Evolutionary conservation across 1,140 invertebrate genomes (phyloP).

Genomic region (Tenebrio molitor): DNA sequence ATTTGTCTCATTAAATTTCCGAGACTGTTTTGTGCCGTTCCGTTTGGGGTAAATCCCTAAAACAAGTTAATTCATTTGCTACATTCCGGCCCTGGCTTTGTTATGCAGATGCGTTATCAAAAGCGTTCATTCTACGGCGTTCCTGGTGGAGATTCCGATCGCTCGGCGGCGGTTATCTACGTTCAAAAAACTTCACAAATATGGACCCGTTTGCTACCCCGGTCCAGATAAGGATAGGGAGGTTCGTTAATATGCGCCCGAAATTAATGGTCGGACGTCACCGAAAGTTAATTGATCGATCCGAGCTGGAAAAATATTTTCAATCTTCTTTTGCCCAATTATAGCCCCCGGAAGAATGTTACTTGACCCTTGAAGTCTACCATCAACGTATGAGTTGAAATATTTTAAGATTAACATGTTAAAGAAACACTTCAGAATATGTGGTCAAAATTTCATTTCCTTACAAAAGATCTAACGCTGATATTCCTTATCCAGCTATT

Average conservation of each 20-base stretch:
- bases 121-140: neutral
- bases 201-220: neutral
- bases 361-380: too few relatives aligned
- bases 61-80: slow-evolving; percentile 28
- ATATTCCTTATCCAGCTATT: too few relatives aligned
- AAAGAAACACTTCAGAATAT: too few relatives aligned
- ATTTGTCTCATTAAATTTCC: slow-evolving; percentile 22
- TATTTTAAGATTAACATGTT: too few relatives aligned
- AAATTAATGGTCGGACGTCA: too few relatives aligned
- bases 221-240: neutral
- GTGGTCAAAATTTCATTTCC: too few relatives aligned
- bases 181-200: neutral
- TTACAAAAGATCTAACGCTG: too few relatives aligned
- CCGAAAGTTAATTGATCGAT: too few relatives aligned
- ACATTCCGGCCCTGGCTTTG: slow-evolving; percentile 16
- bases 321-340: too few relatives aligned
- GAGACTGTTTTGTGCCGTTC: slow-evolving; percentile 13
- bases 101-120: slow-evolving; percentile 32
- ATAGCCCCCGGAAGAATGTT: too few relatives aligned
- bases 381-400: too few relatives aligned
- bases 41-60: neutral
- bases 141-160: slow-evolving; percentile 2
- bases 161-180: neutral
- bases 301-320: too few relatives aligned
- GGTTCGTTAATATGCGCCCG: neutral